Evolutionary conservation across 2,888 invertebrate species (phyloP).

Genomic region (Epinotia bilunana): DNA sequence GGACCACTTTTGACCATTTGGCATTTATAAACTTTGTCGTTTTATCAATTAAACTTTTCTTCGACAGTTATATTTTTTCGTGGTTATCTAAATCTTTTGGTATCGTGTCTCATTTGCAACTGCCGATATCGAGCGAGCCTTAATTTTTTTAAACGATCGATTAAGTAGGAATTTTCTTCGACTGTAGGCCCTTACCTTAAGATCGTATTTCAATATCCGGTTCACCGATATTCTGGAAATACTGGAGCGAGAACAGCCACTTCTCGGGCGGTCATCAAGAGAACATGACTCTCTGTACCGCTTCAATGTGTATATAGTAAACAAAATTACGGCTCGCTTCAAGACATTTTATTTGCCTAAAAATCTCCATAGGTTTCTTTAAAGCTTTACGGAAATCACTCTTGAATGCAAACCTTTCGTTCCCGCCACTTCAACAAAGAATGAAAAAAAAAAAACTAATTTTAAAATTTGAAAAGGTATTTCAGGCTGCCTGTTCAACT

Average conservation of each 20-base stretch:
- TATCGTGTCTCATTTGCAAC: too few relatives aligned
- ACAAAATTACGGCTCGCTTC: neutral
- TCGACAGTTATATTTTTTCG: too few relatives aligned
- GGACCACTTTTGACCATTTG: too few relatives aligned
- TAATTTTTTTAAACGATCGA: too few relatives aligned
- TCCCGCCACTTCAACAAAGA: neutral
- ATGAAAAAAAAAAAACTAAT: slow-evolving; percentile 1
- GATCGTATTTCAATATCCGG: too few relatives aligned
- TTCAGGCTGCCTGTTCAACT: neutral
- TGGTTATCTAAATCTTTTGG: too few relatives aligned
- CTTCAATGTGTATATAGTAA: slow-evolving; percentile 3
- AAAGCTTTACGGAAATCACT: neutral
- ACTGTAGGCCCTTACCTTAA: neutral
- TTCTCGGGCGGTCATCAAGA: too few relatives aligned
- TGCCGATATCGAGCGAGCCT: too few relatives aligned
- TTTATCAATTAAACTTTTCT: too few relatives aligned
- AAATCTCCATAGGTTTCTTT: neutral
- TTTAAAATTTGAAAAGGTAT: neutral
- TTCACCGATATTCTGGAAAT: too few relatives aligned
- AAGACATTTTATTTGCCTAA: neutral
- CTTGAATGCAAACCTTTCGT: slow-evolving; percentile 1
- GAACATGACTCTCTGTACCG: neutral
- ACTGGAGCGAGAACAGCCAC: neutral
- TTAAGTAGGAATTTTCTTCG: neutral
- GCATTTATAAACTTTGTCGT: too few relatives aligned